Conservation (phyloP, 2,888 invertebrate species). For the Eristalis intricaria region DNA sequence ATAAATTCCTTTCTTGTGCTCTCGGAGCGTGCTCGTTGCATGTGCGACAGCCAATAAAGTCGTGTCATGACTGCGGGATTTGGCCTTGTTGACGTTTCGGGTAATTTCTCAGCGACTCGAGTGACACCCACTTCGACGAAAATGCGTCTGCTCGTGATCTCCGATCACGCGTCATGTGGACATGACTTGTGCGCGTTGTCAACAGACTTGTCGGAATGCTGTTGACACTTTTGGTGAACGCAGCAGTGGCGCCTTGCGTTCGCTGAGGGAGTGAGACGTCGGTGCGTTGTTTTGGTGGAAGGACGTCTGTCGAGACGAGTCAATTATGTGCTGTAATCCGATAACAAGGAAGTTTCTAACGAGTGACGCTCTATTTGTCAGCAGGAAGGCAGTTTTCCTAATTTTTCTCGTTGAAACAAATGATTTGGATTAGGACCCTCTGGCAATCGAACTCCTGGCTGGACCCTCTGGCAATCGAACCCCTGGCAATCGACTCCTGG, state of each 20-base stretch:
- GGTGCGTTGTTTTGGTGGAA: too few species aligned
- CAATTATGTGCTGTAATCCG: too few species aligned
- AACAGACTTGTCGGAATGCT: conserved; percentile 23
- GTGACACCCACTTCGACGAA: background rate
- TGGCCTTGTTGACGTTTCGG: background rate
- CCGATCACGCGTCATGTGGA: background rate
- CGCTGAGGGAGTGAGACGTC: background rate
- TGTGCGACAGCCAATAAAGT: background rate
- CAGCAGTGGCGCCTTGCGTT: background rate
- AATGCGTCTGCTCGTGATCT: background rate
- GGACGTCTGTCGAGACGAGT: too few species aligned
- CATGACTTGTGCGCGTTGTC: background rate
- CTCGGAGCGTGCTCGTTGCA: background rate
- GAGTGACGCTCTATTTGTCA: too few species aligned
- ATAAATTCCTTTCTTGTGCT: background rate
- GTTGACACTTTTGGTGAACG: background rate
- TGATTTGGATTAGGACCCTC: too few species aligned
- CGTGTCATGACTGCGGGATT: background rate
- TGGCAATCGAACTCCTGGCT: too few species aligned
- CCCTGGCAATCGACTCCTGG: too few species aligned
- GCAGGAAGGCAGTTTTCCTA: too few species aligned
- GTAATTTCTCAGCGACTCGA: background rate
- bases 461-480: too few species aligned
- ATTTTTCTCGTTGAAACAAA: too few species aligned
- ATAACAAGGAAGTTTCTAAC: too few species aligned